phyloP scores from a whole-genome alignment of 2,113 vertebrate genomes.

The Oncorhynchus keta region DNA sequence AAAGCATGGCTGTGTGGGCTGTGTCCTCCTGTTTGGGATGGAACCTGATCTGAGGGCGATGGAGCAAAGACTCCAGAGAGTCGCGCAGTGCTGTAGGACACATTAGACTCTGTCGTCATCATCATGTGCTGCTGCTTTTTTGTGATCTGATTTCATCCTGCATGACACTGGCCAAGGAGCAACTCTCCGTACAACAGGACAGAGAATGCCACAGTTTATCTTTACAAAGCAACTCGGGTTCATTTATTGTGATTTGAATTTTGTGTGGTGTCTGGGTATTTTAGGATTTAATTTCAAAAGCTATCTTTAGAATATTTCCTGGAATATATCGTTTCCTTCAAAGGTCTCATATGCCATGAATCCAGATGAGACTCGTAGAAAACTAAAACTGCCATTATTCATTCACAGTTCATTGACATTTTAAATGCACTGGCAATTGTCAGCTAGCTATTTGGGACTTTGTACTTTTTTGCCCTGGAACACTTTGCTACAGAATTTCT shows the following conservation, averaged over 20 bases:
- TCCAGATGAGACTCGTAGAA: not conserved
- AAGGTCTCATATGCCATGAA: not conserved
- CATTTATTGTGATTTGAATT: not conserved
- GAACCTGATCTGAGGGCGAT: constrained; percentile 30
- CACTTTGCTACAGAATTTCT: not conserved
- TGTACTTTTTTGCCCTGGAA: not conserved
- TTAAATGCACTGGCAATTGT: not conserved
- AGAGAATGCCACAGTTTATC: not conserved
- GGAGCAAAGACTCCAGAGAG: not conserved
- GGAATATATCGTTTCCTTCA: not conserved
- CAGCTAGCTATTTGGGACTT: not conserved
- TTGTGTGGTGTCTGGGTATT: not conserved
- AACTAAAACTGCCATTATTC: not conserved
- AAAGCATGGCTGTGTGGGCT: constrained; percentile 19
- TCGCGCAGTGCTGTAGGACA: constrained; percentile 7
- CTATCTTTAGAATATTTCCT: not conserved
- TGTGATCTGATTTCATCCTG: constrained; percentile 25
- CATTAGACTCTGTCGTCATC: constrained; percentile 19
- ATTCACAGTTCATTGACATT: not conserved
- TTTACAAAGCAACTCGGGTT: not conserved
- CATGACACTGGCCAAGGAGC: constrained; percentile 14
- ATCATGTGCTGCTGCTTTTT: constrained; percentile 17
- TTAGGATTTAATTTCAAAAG: not conserved
- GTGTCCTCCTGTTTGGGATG: constrained; percentile 37
- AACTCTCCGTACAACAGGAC: not conserved